These are phyloP conservation scores for Podilymbus podiceps DNA, from an alignment of 2,113 vertebrate genomes.

Conservation along the genomic window DNA sequence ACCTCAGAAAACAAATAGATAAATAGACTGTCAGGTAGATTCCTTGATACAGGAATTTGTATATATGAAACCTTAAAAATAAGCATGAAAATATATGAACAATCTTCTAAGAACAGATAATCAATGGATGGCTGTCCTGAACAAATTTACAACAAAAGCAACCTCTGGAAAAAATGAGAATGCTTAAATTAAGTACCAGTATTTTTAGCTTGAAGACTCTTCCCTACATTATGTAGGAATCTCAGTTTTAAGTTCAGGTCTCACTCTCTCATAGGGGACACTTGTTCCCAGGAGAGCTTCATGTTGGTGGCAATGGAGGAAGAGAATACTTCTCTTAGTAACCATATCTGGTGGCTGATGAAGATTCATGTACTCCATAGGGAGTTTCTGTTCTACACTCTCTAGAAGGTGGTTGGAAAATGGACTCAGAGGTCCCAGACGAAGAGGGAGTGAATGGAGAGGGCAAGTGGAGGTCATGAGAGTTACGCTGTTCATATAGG, in stretches of 20 bases:
- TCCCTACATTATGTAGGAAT: not conserved
- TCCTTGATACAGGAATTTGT: not conserved
- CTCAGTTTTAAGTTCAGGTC: not conserved
- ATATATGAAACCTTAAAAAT: not conserved
- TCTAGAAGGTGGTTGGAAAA: not conserved
- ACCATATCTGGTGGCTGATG: not conserved
- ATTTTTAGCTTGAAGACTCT: not conserved
- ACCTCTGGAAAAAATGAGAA: not conserved
- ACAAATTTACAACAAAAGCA: not conserved
- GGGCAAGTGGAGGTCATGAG: conserved; percentile 18
- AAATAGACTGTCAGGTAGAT: not conserved
- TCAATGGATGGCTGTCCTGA: not conserved
- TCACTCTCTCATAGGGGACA: not conserved
- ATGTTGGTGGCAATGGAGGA: not conserved
- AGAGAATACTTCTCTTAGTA: not conserved
- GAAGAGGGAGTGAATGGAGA: conserved; percentile 8
- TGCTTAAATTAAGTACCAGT: not conserved
- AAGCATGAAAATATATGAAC: not conserved
- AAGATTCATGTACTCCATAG: not conserved
- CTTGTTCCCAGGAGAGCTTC: not conserved
- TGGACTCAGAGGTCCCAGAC: not conserved
- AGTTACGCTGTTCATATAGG: not conserved
- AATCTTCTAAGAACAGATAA: not conserved
- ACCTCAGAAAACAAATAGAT: not conserved
- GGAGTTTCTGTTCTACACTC: not conserved